These are phyloP conservation scores for Acrocephalus scirpaceus DNA, from an alignment of 2,797 vertebrate genomes.

Conservation along the genomic window DNA sequence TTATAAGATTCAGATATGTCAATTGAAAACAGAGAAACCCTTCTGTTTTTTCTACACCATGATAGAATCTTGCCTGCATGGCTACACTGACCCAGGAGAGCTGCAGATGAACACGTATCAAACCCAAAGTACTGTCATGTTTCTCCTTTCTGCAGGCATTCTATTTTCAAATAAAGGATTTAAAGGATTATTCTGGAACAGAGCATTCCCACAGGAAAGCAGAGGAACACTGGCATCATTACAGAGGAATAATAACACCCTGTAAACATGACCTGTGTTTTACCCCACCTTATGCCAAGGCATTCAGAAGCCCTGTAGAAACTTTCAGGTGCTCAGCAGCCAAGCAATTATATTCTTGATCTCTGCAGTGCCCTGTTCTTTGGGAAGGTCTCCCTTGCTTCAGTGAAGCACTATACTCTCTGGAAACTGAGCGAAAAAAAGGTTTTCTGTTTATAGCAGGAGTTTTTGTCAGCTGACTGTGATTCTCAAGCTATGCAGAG, in stretches of 20 bases:
- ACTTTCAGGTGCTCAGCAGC: slow-evolving; percentile 23
- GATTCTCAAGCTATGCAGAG: neutral
- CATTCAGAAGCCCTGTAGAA: slow-evolving; percentile 10
- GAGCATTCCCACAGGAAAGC: slow-evolving; percentile 36
- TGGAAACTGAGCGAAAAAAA: slow-evolving; percentile 1
- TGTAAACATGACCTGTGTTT: slow-evolving; percentile 30
- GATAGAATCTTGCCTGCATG: neutral
- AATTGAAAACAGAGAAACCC: neutral
- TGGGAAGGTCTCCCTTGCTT: slow-evolving; percentile 24
- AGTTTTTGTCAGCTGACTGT: neutral
- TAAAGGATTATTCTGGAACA: slow-evolving; percentile 37
- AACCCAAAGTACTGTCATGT: neutral
- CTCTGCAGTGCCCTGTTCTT: slow-evolving; percentile 11
- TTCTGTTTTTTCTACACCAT: neutral
- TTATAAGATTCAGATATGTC: neutral
- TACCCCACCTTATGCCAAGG: slow-evolving; percentile 27
- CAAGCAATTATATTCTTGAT: slow-evolving; percentile 23
- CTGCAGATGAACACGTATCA: neutral
- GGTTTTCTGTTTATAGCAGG: neutral
- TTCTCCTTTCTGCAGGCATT: neutral
- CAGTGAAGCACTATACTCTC: neutral
- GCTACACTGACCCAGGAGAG: neutral
- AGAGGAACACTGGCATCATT: slow-evolving; percentile 4
- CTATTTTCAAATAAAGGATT: slow-evolving; percentile 23
- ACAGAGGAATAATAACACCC: slow-evolving; percentile 22